These are phyloP conservation scores for Drosophila miranda DNA, from an alignment of 1,140 invertebrate genomes.

Conservation along the genomic window DNA sequence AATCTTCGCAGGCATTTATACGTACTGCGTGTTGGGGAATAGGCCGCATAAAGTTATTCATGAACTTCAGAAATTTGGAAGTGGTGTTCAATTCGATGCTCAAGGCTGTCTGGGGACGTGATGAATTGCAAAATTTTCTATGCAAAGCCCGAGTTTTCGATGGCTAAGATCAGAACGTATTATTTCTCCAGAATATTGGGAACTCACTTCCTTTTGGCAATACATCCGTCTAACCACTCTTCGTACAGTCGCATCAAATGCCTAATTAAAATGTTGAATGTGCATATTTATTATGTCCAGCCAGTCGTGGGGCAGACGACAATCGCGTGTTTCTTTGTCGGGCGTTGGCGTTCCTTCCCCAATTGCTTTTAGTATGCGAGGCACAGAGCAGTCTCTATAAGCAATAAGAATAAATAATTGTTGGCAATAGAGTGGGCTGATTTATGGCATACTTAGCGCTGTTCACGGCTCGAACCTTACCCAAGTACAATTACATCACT, in stretches of 20 bases:
- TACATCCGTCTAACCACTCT: neutral
- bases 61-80: constrained; percentile 34
- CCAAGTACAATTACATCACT: constrained; percentile 22
- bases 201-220: neutral
- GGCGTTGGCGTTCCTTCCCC: constrained; percentile 2
- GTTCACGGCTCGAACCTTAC: neutral
- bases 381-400: constrained; percentile 33
- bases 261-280: constrained; percentile 2
- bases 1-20: constrained; percentile 49
- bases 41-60: constrained; percentile 49
- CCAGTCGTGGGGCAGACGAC: constrained; percentile 34
- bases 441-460: constrained; percentile 39
- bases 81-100: constrained; percentile 30
- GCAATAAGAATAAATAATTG: constrained; percentile 35
- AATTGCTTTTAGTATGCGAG: constrained; percentile 35
- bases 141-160: neutral
- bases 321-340: constrained; percentile 18
- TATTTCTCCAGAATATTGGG: neutral
- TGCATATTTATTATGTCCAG: constrained; percentile 35
- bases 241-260: neutral
- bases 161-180: neutral
- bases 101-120: constrained; percentile 46
- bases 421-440: constrained; percentile 39
- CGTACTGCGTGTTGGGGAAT: constrained; percentile 22
- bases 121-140: constrained; percentile 6